Percentiles rank a stretch among this genome's conserved stretches.
These are phyloP conservation scores for Lepilemur ruficaudatus DNA, from an alignment of 2,797 vertebrate genomes.

Conservation along the genomic window DNA sequence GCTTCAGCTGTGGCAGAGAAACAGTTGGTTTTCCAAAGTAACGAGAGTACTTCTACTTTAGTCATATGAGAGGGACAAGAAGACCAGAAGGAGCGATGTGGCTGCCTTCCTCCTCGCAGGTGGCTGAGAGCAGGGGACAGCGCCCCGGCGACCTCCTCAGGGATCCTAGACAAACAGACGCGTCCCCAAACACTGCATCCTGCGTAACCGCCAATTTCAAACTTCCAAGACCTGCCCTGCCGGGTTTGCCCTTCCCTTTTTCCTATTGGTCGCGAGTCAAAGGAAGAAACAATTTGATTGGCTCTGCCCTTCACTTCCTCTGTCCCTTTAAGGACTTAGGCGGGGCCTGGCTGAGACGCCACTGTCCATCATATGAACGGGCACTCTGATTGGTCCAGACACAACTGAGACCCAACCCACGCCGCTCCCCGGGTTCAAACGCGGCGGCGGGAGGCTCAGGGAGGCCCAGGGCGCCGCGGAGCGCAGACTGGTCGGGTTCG, in stretches of 20 bases:
- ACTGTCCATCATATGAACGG: not conserved
- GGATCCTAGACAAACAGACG: not conserved
- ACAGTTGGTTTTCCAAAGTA: not conserved
- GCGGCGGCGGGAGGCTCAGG: slow-evolving; percentile 69
- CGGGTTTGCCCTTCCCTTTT: not conserved
- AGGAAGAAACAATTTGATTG: slow-evolving; percentile 53
- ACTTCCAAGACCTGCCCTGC: slow-evolving; percentile 38
- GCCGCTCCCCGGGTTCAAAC: slow-evolving; percentile 65
- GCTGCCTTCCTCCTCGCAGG: not conserved
- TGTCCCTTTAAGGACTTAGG: slow-evolving; percentile 25
- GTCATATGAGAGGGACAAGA: not conserved
- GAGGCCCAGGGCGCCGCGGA: not conserved
- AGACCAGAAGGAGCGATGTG: not conserved
- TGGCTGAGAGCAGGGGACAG: not conserved
- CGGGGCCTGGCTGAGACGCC: not conserved
- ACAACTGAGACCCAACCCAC: not conserved
- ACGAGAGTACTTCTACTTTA: not conserved
- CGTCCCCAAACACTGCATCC: not conserved
- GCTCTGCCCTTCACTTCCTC: not conserved
- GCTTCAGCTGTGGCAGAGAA: not conserved
- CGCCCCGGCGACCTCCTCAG: not conserved
- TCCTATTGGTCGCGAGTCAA: slow-evolving; percentile 29
- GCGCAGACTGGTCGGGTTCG: rapidly evolving
- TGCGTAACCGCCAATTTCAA: slow-evolving; percentile 73
- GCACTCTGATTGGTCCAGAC: slow-evolving; percentile 30